phyloP scores from a whole-genome alignment of 2,113 vertebrate genomes.

The Anoplopoma fimbria region DNA sequence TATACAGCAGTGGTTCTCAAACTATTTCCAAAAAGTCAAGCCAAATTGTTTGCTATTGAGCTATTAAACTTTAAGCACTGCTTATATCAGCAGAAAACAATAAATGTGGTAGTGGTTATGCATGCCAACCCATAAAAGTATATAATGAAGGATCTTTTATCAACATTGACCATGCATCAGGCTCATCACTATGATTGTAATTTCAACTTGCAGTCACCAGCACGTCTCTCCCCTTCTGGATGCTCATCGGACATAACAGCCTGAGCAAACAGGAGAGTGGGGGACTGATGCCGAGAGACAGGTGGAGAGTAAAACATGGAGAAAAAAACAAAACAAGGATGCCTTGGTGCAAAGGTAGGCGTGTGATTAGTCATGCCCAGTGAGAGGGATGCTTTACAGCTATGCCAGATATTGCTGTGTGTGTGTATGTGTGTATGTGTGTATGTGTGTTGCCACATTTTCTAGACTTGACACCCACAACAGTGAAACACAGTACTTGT shows the following conservation, averaged over 20 bases:
- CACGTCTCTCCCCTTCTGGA: too few species aligned
- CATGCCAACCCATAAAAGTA: not conserved
- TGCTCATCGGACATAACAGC: not conserved
- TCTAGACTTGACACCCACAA: constrained; percentile 1
- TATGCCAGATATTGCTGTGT: constrained; percentile 2
- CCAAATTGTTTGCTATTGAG: not conserved
- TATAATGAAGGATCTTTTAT: constrained; percentile 1
- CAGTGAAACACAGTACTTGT: not conserved
- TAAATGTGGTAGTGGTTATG: not conserved
- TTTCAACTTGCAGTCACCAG: not conserved
- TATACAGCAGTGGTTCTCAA: not conserved
- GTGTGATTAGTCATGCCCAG: constrained; percentile 39
- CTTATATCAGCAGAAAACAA: not conserved
- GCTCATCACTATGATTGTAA: not conserved
- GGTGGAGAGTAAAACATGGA: not conserved
- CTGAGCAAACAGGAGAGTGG: not conserved
- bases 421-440: too few species aligned
- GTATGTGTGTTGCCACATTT: constrained; percentile 4
- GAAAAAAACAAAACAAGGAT: not conserved
- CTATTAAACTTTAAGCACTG: not conserved
- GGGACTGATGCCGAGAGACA: not conserved
- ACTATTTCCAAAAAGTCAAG: not conserved
- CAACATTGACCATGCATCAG: not conserved
- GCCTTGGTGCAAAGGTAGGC: constrained; percentile 1
- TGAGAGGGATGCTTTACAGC: constrained; percentile 21